Percentiles rank a stretch among this genome's conserved stretches.
Conservation (phyloP, 2,888 invertebrate species). For the Xanthia icteritia region DNA sequence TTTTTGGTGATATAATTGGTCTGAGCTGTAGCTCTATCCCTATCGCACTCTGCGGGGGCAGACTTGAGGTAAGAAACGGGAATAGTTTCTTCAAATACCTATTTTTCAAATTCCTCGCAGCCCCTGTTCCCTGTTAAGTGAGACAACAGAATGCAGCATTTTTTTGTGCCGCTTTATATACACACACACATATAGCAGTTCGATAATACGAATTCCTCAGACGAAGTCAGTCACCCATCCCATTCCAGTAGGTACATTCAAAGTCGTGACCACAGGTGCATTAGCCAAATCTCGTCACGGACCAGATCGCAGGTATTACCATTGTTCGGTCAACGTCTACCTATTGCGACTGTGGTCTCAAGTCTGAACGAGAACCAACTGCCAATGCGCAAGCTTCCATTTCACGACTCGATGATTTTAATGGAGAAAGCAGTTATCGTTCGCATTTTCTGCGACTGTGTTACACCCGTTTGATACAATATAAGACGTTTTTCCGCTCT, state of each 20-base stretch:
- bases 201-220: constrained; percentile 8
- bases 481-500: constrained; percentile 63
- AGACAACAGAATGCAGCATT: too few species aligned
- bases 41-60: too few species aligned
- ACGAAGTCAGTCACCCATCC: constrained; percentile 23
- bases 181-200: background rate
- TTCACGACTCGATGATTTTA: constrained; percentile 84
- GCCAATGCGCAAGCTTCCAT: constrained; percentile 80
- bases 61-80: too few species aligned
- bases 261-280: constrained; percentile 52
- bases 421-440: constrained; percentile 78
- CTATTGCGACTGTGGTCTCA: constrained; percentile 51
- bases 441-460: constrained; percentile 51
- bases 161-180: too few species aligned
- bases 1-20: too few species aligned
- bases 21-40: too few species aligned
- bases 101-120: too few species aligned
- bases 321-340: constrained; percentile 48
- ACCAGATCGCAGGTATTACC: constrained; percentile 52
- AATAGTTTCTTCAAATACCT: too few species aligned
- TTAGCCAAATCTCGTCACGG: constrained; percentile 69
- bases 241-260: constrained; percentile 55
- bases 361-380: constrained; percentile 45
- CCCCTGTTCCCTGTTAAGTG: too few species aligned
- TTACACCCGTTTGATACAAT: constrained; percentile 59